A percentile compares a stretch with the other conserved stretches of the same genome.
phyloP scores from a whole-genome alignment of 2,797 vertebrate species.

The Serranus cabrilla region DNA sequence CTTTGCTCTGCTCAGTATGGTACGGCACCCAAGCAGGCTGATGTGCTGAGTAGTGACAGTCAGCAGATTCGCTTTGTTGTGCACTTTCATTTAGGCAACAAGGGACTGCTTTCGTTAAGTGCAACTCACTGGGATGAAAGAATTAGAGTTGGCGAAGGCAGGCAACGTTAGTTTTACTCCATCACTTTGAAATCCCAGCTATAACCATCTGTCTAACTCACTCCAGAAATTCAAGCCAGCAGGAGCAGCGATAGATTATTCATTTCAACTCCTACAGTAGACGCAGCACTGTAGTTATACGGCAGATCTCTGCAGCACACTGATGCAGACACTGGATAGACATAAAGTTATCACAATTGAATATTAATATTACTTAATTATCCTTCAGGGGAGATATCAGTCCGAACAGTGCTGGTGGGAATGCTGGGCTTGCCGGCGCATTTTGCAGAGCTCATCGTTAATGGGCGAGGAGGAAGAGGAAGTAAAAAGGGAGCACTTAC shows the following conservation, averaged over 20 bases:
- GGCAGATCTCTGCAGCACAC: constrained; percentile 60
- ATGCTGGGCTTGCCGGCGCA: constrained; percentile 52
- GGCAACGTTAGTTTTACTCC: constrained; percentile 78
- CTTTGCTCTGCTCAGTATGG: constrained; percentile 61
- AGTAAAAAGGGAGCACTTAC: constrained; percentile 45
- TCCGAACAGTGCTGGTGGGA: constrained; percentile 61
- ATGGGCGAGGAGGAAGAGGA: constrained; percentile 44
- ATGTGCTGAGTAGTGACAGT: constrained; percentile 83
- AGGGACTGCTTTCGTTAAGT: constrained; percentile 81
- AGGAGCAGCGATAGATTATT: constrained; percentile 70
- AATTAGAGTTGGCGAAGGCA: constrained; percentile 79
- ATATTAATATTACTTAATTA: constrained; percentile 81
- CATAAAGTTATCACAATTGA: constrained; percentile 67
- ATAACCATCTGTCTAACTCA: constrained; percentile 85
- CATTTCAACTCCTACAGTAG: constrained; percentile 56
- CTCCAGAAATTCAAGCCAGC: constrained; percentile 72
- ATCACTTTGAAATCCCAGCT: constrained; percentile 81
- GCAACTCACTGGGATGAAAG: constrained; percentile 84
- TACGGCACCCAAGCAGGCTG: constrained; percentile 72
- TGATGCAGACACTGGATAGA: constrained; percentile 49
- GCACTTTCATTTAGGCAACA: constrained; percentile 85
- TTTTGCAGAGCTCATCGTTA: constrained; percentile 65
- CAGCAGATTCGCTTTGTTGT: constrained; percentile 83
- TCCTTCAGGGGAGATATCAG: constrained; percentile 70
- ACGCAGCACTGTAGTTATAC: constrained; percentile 43